Conservation (phyloP, 2,888 invertebrate genomes). For the Urechis unicinctus region DNA sequence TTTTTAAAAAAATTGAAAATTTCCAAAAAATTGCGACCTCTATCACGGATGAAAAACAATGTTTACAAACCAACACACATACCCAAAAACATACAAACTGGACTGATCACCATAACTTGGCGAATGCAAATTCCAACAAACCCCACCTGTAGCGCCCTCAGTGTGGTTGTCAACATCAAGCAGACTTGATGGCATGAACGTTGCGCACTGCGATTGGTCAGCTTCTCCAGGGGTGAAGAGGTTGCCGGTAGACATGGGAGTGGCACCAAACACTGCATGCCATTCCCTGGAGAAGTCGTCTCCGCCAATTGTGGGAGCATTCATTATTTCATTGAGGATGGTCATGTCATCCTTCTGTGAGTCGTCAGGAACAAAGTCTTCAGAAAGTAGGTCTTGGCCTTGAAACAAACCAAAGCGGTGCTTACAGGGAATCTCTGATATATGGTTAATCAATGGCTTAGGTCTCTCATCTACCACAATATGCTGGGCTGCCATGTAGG, state of each 20-base stretch:
- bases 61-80: too few relatives aligned
- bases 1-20: too few relatives aligned
- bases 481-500: too few relatives aligned
- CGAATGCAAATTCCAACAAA: too few relatives aligned
- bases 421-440: too few relatives aligned
- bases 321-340: constrained; percentile 51
- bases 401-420: neutral
- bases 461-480: too few relatives aligned
- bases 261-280: constrained; percentile 45
- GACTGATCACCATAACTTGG: too few relatives aligned
- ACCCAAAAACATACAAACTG: too few relatives aligned
- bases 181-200: constrained; percentile 50
- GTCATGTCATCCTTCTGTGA: constrained; percentile 50
- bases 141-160: too few relatives aligned
- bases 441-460: too few relatives aligned
- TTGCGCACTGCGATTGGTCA: constrained; percentile 27
- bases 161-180: constrained; percentile 43
- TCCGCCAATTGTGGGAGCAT: constrained; percentile 37
- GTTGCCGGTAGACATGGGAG: neutral
- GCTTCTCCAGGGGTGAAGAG: constrained; percentile 27
- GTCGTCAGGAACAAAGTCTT: constrained; percentile 41
- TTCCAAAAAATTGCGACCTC: too few relatives aligned
- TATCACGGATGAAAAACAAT: too few relatives aligned
- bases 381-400: constrained; percentile 40
- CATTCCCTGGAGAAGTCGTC: constrained; percentile 47